These are phyloP conservation scores for Coelogynopora nodosa DNA, from an alignment of 2,888 invertebrate genomes.

Conservation along the genomic window DNA sequence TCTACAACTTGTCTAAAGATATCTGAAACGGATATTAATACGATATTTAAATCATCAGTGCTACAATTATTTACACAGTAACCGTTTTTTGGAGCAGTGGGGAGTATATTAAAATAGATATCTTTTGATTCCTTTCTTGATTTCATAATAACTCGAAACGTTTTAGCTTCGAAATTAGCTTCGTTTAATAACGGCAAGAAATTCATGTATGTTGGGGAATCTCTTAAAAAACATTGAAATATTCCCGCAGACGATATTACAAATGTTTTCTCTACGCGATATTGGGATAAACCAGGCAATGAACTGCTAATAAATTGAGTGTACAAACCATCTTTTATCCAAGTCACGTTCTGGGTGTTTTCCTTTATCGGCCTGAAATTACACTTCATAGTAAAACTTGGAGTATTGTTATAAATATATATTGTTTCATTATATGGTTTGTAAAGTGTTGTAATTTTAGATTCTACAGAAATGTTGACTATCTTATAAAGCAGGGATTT, in stretches of 20 bases:
- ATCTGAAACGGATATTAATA: too few species aligned
- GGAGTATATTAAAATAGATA: too few species aligned
- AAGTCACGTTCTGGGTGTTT: background rate
- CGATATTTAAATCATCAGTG: too few species aligned
- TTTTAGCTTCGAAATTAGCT: background rate
- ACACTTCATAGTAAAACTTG: background rate
- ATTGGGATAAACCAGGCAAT: background rate
- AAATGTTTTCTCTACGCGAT: background rate
- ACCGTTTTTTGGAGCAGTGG: too few species aligned
- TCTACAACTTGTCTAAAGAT: too few species aligned
- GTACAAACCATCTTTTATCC: background rate
- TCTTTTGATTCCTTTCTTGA: too few species aligned
- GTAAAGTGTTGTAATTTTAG: background rate
- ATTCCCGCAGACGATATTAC: background rate
- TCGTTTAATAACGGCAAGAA: background rate
- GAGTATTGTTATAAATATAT: background rate
- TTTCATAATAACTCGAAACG: background rate
- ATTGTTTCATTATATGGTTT: background rate
- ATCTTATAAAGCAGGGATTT: background rate
- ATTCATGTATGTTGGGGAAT: background rate
- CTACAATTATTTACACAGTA: too few species aligned
- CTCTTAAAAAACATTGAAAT: background rate
- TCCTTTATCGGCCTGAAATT: background rate
- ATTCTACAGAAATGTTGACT: background rate
- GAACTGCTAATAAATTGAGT: background rate